Evolutionary conservation across 2,113 vertebrate genomes (phyloP).

Genomic region (Brachyhypopomus occidentalis): DNA sequence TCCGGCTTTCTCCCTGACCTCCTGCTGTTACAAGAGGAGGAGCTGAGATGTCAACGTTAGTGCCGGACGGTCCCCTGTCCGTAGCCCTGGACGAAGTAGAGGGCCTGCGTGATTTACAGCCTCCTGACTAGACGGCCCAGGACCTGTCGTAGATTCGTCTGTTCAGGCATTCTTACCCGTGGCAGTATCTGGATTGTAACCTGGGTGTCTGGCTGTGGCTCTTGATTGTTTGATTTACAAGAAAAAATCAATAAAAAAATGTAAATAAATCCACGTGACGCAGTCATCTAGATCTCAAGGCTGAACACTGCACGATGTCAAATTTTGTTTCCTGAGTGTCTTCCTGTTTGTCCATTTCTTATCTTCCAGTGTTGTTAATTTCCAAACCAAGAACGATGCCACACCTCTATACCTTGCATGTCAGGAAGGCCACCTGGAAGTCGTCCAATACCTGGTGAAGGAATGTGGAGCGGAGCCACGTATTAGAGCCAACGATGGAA

Average conservation of each 20-base stretch:
- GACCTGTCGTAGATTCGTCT: not conserved
- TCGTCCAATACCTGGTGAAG: constrained; percentile 91
- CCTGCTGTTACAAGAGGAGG: constrained; percentile 53
- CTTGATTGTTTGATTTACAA: not conserved
- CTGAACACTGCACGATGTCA: not conserved
- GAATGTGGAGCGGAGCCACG: constrained; percentile 88
- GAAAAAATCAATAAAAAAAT: too few species aligned
- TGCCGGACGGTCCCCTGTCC: not conserved
- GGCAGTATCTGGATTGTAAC: not conserved
- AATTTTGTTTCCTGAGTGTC: not conserved
- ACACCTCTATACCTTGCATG: constrained; percentile 97
- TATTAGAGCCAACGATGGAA: constrained; percentile 86
- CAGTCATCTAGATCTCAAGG: too few species aligned
- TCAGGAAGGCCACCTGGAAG: constrained; percentile 97
- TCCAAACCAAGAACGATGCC: constrained; percentile 97
- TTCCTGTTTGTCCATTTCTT: constrained; percentile 17
- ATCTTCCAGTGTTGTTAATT: constrained; percentile 83
- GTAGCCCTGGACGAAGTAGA: not conserved
- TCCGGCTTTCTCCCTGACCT: constrained; percentile 71
- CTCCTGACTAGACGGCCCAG: not conserved
- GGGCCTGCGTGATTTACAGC: not conserved
- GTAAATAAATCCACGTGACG: not conserved
- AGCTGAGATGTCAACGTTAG: constrained; percentile 47
- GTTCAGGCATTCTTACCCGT: not conserved
- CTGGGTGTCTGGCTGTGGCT: too few species aligned